phyloP scores from a whole-genome alignment of 2,797 vertebrate genomes.

The Nothura maculosa region DNA sequence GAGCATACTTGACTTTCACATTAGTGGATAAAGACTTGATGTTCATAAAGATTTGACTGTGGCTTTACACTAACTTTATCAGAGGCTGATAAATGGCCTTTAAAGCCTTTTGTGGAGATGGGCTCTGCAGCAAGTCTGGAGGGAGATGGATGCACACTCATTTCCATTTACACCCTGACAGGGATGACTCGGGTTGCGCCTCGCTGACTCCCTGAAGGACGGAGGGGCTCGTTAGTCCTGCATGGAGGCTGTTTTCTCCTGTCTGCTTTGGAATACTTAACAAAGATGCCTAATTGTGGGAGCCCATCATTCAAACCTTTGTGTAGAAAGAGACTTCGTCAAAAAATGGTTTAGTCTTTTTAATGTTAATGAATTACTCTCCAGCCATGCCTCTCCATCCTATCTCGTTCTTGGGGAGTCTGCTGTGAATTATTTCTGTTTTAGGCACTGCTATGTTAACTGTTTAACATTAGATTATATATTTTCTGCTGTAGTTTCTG shows the following conservation, averaged over 20 bases:
- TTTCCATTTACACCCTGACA: not conserved
- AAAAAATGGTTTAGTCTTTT: not conserved
- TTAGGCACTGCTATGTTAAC: not conserved
- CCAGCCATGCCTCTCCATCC: not conserved
- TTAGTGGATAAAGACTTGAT: not conserved
- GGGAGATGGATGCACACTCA: not conserved
- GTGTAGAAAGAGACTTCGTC: not conserved
- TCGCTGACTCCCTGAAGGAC: constrained; percentile 41
- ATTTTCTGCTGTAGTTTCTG: not conserved
- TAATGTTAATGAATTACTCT: not conserved
- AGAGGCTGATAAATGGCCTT: not conserved
- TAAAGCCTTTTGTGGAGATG: not conserved
- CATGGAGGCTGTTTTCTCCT: constrained; percentile 3
- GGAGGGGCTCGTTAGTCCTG: not conserved
- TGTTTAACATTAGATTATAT: not conserved
- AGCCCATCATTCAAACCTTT: not conserved
- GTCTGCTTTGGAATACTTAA: constrained; percentile 10
- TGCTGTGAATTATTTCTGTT: not conserved
- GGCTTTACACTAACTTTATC: not conserved
- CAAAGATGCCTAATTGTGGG: not conserved
- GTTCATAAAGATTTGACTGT: not conserved
- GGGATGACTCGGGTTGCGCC: not conserved
- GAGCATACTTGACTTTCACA: not conserved
- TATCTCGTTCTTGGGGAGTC: not conserved
- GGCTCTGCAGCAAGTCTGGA: not conserved